phyloP scores from a whole-genome alignment of 2,888 invertebrate species.

The Gortyna flavago region DNA sequence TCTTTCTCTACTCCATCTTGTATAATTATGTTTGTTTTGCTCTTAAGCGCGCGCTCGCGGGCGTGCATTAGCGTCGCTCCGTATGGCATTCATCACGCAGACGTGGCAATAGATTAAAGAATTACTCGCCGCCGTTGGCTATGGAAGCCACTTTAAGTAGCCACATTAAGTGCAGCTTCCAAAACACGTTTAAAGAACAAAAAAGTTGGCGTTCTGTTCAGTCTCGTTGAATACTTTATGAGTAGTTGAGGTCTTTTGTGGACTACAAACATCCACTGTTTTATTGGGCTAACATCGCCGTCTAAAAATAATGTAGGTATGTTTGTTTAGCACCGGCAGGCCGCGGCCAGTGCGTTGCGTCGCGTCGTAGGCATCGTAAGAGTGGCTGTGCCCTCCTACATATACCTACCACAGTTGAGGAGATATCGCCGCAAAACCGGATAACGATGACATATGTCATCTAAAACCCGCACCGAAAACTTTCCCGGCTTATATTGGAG shows the following conservation, averaged over 20 bases:
- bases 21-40: conserved; percentile 67
- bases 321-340: conserved; percentile 3
- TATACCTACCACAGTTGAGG: conserved; percentile 15
- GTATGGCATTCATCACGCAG: conserved; percentile 55
- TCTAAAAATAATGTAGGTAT: conserved; percentile 1
- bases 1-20: conserved; percentile 49
- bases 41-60: conserved; percentile 43
- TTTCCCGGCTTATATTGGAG: conserved; percentile 50
- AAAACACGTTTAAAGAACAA: conserved; percentile 22
- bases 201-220: conserved; percentile 8
- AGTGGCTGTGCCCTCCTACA: conserved; percentile 44
- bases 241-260: not conserved
- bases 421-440: conserved; percentile 55
- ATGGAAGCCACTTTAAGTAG: conserved; percentile 33
- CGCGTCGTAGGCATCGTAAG: not conserved
- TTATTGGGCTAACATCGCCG: not conserved
- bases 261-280: no score
- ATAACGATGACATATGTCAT: conserved; percentile 62
- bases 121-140: conserved; percentile 33
- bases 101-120: conserved; percentile 55
- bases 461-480: conserved; percentile 59
- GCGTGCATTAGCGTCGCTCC: conserved; percentile 49
- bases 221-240: conserved; percentile 4
- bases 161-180: conserved; percentile 37
- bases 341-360: not conserved